Percentiles rank a stretch among this genome's conserved stretches.
Conservation (phyloP, 2,797 vertebrate species). For the Prunella strophiata region DNA sequence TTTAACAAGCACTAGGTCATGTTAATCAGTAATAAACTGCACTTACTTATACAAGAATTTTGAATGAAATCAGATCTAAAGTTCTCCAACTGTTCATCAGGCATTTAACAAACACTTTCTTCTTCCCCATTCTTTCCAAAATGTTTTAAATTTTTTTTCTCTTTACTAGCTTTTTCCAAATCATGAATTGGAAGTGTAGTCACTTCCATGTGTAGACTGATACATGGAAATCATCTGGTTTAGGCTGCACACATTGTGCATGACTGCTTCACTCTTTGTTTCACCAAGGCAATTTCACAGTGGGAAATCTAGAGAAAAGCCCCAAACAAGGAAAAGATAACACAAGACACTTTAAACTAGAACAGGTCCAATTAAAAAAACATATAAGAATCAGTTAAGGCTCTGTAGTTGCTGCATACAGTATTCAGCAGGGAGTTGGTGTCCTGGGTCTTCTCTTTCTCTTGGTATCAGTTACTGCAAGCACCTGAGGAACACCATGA, state of each 20-base stretch:
- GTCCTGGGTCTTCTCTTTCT: conserved; percentile 24
- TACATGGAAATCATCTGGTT: neutral
- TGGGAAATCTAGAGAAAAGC: neutral
- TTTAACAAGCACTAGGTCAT: neutral
- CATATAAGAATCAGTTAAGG: conserved; percentile 62
- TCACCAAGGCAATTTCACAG: conserved; percentile 56
- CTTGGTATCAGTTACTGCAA: neutral
- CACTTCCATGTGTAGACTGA: neutral
- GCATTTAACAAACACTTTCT: neutral
- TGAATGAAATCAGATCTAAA: neutral
- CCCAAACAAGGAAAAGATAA: conserved; percentile 34
- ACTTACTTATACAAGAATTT: neutral
- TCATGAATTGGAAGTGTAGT: neutral
- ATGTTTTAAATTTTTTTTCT: neutral
- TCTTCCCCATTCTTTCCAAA: neutral
- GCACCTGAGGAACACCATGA: neutral
- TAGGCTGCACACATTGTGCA: neutral
- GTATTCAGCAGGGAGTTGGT: neutral
- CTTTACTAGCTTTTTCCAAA: neutral
- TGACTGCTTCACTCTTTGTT: conserved; percentile 33
- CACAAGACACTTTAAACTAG: conserved; percentile 33
- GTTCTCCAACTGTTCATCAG: neutral
- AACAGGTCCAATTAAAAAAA: conserved; percentile 65
- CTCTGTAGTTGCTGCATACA: conserved; percentile 1
- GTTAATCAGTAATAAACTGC: neutral